phyloP scores from a whole-genome alignment of 2,888 invertebrate genomes.

The Morinoia aosen region DNA sequence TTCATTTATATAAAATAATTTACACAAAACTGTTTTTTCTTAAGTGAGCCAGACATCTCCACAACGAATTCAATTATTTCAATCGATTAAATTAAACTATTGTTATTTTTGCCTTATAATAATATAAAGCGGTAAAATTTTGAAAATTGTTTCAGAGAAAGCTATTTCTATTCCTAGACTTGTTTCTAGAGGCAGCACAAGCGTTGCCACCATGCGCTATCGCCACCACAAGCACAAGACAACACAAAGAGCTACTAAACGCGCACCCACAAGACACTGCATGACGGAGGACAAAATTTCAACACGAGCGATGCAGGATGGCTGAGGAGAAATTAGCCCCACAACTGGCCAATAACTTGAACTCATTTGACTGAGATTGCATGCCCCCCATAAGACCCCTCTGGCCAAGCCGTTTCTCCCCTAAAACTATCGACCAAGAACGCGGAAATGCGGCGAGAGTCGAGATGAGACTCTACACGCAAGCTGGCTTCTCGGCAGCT shows the following conservation, averaged over 20 bases:
- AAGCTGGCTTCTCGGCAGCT: background rate
- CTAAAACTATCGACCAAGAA: conserved; percentile 38
- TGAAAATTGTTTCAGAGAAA: no score
- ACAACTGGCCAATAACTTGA: conserved; percentile 41
- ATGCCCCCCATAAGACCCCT: background rate
- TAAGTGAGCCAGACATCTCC: no score
- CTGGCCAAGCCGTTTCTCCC: background rate
- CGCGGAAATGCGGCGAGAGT: conserved; percentile 19
- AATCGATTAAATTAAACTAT: no score
- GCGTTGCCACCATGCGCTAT: no score
- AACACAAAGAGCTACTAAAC: background rate
- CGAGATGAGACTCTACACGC: background rate
- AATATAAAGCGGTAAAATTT: no score
- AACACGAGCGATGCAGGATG: background rate
- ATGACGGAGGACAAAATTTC: background rate
- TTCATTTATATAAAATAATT: background rate
- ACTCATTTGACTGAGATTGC: conserved; percentile 34
- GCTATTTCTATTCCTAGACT: no score
- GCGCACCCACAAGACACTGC: no score
- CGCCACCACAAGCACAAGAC: no score
- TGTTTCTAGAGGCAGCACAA: no score
- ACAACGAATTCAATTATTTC: no score
- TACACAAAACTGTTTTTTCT: background rate
- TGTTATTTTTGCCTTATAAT: no score
- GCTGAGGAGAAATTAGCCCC: background rate